Evolutionary conservation across 1,140 invertebrate genomes (phyloP), one percentile per base, ranked within the genome.

Genomic region (Drosophila sulfurigaster): DNA sequence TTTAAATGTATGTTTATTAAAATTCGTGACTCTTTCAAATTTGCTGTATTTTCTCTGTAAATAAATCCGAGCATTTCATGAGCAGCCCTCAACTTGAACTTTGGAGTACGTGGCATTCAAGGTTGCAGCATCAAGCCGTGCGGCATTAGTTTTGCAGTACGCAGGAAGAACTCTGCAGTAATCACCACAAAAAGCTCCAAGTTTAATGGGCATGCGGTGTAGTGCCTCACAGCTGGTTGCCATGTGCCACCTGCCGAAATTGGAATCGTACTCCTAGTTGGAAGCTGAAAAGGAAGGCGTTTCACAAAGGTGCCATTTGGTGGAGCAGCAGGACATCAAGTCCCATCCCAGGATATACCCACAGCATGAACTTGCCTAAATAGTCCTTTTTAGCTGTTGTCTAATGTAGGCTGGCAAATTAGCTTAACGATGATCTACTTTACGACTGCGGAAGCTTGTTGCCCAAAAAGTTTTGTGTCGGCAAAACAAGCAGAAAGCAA

Each of bases 361-460:
- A 43, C 13, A 32, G 41, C 51, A 38, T 38, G 10, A 7, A 49
- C 28, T 32, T 13, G 10, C n/a, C 30, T 41, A 69, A 74, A 48
- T 56, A 68, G 65, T 4, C 35, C 49, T 56, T 74, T 56, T 74
- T 38, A 32, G 65, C 13, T 54, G 56, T 48, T 41, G 11, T 46
- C 38, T 54, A 63, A 68, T 70, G 65, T 68, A 51, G 46, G 32
- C 65, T 43, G 59, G 8, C 13, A 75, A 78, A 75, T 75, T 75
- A 66, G 65, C 66, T 57, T 70, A 62, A 70, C 48, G 46, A 69
- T 63, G 54, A 65, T 75, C 52, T 62, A 75, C 32, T 69, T 74
- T 62, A 75, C 49, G 71, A 57, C 54, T 57, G 54, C 35, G 35
- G 54, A 20, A 41, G 54, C 54, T 41, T 57, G 54, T 32, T 11